Conservation (phyloP, 2,888 invertebrate species). For the Scaptomyza reducta region DNA sequence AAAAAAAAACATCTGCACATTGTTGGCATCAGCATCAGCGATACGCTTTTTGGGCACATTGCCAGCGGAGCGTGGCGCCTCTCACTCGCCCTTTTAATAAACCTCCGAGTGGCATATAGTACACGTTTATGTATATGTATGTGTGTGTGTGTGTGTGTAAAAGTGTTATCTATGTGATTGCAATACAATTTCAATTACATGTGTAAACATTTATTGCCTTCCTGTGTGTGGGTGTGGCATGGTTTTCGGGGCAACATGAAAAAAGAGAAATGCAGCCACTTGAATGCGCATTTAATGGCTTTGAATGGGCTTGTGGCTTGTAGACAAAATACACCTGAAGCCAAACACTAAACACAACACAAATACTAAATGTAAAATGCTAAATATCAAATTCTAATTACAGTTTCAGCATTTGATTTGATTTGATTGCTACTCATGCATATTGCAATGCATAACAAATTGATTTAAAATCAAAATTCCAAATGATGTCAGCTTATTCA, state of each 20-base stretch:
- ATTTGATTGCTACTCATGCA: conserved; percentile 37
- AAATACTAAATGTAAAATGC: conserved; percentile 2
- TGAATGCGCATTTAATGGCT: conserved; percentile 53
- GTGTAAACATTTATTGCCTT: conserved; percentile 75
- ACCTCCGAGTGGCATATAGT: not conserved
- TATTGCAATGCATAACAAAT: conserved; percentile 35
- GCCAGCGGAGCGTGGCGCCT: conserved; percentile 42
- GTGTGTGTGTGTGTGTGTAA: not conserved
- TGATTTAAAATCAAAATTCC: conserved; percentile 28
- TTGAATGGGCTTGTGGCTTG: conserved; percentile 21
- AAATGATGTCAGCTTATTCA: conserved; percentile 37
- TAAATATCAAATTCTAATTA: conserved; percentile 49
- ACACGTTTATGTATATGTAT: not conserved
- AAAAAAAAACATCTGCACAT: conserved; percentile 37
- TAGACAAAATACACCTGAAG: conserved; percentile 12
- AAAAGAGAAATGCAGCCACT: conserved; percentile 15
- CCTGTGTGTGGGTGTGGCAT: conserved; percentile 31
- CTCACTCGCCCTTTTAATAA: conserved; percentile 25
- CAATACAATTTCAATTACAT: conserved; percentile 77
- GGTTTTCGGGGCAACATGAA: conserved; percentile 13
- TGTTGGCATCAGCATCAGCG: conserved; percentile 72
- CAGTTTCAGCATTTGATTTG: conserved; percentile 52
- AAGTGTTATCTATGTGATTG: conserved; percentile 59
- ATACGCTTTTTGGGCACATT: conserved; percentile 50
- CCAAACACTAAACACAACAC: conserved; percentile 7